Percentiles rank a stretch among this genome's conserved stretches.
Conservation (phyloP, 2,888 invertebrate genomes). For the Molorchus minor region DNA sequence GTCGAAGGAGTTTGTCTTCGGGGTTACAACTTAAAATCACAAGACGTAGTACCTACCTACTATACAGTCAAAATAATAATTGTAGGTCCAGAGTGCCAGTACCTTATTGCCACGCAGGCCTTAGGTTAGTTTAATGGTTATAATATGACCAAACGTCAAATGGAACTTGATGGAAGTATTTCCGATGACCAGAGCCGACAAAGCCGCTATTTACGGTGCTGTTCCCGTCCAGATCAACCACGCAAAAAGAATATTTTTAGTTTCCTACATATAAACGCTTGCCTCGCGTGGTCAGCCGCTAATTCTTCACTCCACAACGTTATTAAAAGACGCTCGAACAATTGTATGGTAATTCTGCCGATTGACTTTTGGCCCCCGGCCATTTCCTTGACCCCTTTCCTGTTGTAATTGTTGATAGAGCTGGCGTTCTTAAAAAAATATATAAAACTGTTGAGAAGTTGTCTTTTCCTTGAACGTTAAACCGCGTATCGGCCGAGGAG, state of each 20-base stretch:
- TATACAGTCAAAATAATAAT: no score
- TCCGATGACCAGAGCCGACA: slow-evolving; percentile 47
- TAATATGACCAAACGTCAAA: no score
- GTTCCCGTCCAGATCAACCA: no score
- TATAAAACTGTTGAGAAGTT: not conserved
- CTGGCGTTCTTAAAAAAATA: not conserved
- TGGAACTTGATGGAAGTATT: no score
- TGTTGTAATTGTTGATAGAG: slow-evolving; percentile 29
- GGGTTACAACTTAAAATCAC: no score
- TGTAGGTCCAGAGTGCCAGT: no score
- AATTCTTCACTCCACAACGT: slow-evolving; percentile 4
- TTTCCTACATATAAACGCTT: no score
- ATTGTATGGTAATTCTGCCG: slow-evolving; percentile 50
- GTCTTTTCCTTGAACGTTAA: slow-evolving; percentile 10
- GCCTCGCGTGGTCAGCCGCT: not conserved
- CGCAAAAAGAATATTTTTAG: no score
- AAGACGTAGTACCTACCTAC: no score
- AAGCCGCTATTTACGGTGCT: slow-evolving; percentile 42
- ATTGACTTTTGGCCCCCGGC: slow-evolving; percentile 56
- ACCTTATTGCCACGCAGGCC: no score
- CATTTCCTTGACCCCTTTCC: slow-evolving; percentile 51
- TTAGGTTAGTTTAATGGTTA: no score
- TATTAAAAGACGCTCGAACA: slow-evolving; percentile 28
- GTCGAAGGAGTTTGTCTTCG: no score
- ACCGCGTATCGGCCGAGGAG: not conserved